A percentile compares a stretch with the other conserved stretches of the same genome.
These are phyloP conservation scores for Sapajus apella DNA, from an alignment of 2,113 vertebrate genomes.

Conservation along the genomic window DNA sequence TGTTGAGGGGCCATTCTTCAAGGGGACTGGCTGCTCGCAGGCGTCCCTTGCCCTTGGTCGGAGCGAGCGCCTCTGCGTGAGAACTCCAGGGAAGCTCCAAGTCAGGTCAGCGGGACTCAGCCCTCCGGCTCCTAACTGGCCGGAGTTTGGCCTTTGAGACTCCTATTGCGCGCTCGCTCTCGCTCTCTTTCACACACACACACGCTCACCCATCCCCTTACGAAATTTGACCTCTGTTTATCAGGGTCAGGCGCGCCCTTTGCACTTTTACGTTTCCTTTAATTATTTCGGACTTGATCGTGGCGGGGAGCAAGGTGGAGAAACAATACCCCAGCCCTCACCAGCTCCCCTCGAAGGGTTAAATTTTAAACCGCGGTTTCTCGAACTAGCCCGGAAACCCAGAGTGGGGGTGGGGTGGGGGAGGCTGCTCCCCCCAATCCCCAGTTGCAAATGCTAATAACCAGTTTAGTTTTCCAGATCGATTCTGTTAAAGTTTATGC, in stretches of 20 bases:
- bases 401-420: constrained; percentile 38
- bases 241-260: constrained; percentile 53
- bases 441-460: constrained; percentile 40
- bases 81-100: background rate
- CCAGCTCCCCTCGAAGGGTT: constrained; percentile 70
- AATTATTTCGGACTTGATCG: constrained; percentile 59
- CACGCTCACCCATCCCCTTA: background rate
- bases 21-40: background rate
- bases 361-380: constrained; percentile 72
- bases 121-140: background rate
- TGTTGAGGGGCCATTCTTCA: background rate
- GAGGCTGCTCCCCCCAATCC: background rate
- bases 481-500: constrained; percentile 49
- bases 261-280: constrained; percentile 68
- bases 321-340: background rate
- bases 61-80: background rate
- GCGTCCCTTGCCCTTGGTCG: background rate
- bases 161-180: background rate
- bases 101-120: background rate
- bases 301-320: background rate
- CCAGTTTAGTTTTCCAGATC: constrained; percentile 30
- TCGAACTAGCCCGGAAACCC: constrained; percentile 62
- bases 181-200: background rate
- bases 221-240: constrained; percentile 53
- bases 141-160: constrained; percentile 23